Evolutionary conservation across 2,797 vertebrate species (phyloP), one percentile per base, ranked within the genome.

Genomic region (Calcarius lapponicus): DNA sequence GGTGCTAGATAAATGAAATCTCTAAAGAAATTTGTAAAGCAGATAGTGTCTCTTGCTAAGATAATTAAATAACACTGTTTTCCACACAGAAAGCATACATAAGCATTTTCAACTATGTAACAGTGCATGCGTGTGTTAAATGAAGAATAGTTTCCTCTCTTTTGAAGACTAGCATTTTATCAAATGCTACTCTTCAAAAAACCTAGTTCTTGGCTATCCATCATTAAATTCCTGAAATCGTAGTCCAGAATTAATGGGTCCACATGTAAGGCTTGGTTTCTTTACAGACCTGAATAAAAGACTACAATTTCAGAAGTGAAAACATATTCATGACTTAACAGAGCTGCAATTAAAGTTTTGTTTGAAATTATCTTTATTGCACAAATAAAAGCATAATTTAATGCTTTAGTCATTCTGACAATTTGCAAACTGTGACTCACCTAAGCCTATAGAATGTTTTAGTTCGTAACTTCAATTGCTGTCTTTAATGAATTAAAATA

Each of bases 361-460:
- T 73, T 81, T 26, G 29, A 94, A 86, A 91, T 80, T 29, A 56
- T 62, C 56, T 65, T 88, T 84, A 90, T 32, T 56, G 43, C 25
- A 80, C 51, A 88, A 91, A 85, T 71, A 56, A 42, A 90, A 78
- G 36, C 11, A 3, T 42, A 91, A 93, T 93, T 86, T 75, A 96
- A 71, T 51, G 43, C 36, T 94, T 79, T 83, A 81, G 19, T 75
- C 54, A 79, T 75, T 93, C 47, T 62, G 76, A 66, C 73, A 61
- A 93, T 58, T 75, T 88, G 54, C 51, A 90, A 85, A 92, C 51
- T 47, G 29, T 34, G 54, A 75, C 62, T 91, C 3, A 15, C 34
- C 40, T 88, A 84, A 91, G 15, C 18, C 31, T 70, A 73, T 10
- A 60, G 48, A 70, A 80, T 57, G 13, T 28, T 76, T 58, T 53